Evolutionary conservation across 2,113 vertebrate species (phyloP), one percentile per base, ranked within the genome.

Genomic region (Myotis lucifugus): DNA sequence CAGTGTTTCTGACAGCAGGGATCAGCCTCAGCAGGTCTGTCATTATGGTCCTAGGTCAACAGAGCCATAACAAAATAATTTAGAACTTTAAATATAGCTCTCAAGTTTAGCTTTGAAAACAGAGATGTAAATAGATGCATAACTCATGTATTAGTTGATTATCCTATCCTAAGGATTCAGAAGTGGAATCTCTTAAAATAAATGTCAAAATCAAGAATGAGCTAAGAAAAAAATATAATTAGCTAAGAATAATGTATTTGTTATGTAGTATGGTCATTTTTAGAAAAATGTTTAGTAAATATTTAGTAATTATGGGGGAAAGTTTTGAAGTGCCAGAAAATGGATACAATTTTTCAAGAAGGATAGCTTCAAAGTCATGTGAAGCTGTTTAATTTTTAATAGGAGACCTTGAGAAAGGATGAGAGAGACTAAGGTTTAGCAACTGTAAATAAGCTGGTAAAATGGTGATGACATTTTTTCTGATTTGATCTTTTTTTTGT

Each of bases 201-300:
- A 64, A 91, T 83, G 56, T 90, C 27, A 91, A 90, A 84, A 87
- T 94, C 46, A 88, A 82, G n/a, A 83, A 48, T 59, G 19, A 89
- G 48, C 6, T 77, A 90, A 85, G 66, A 29, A 81, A 86, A 81
- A 42, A 15, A 92, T 40, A 48, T 74, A 87, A 25, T 50, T 61
- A 67, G 32, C 15, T 85, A 92, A 70, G 15, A 94, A 69, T 19
- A 83, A 50, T 73, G 14, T 27, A 73, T 56, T 46, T 88, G 29
- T 21, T 29, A 72, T 34, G 1, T 21, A 21, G 8, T 66, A 56
- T 48, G 5, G 13, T 73, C 25, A 59, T 34, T 72, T 85, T 81
- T 42, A 42, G 54, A 82, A 32, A 82, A 64, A 40, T 72, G 15
- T 64, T 52, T 74, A 92, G 13, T 79, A 84, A 69, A 34, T 56